Evolutionary conservation across 2,888 invertebrate species (phyloP).

Genomic region (Drosophila colorata): DNA sequence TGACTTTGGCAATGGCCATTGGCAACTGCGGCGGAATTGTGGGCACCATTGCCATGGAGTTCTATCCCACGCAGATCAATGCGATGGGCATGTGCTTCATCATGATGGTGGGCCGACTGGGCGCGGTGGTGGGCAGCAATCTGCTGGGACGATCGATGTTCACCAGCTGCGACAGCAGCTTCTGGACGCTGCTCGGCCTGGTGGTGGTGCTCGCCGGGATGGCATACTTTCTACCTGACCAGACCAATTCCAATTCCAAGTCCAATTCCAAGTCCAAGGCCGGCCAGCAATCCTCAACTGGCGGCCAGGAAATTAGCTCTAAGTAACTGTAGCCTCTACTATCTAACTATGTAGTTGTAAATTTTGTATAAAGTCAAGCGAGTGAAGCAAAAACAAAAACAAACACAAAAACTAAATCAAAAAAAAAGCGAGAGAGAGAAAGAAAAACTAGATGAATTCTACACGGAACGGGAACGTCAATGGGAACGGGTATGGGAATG

Average conservation of each 20-base stretch:
- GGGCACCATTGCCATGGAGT: constrained; percentile 87
- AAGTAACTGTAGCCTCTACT: constrained; percentile 41
- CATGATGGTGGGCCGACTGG: constrained; percentile 84
- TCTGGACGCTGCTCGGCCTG: constrained; percentile 67
- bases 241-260: constrained; percentile 15
- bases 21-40: constrained; percentile 87
- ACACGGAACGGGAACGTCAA: constrained; percentile 42
- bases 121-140: constrained; percentile 83
- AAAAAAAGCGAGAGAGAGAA: too few relatives aligned
- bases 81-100: constrained; percentile 85
- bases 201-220: constrained; percentile 48
- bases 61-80: constrained; percentile 87
- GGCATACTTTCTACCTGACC: constrained; percentile 71
- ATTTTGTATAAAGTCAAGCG: constrained; percentile 15
- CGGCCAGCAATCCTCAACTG: constrained; percentile 16
- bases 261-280: constrained; percentile 7
- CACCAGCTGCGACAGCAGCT: constrained; percentile 66
- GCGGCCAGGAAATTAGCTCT: constrained; percentile 27
- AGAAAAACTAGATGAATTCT: constrained; percentile 34
- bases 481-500: constrained; percentile 26
- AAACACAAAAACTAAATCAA: neutral
- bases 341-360: constrained; percentile 27
- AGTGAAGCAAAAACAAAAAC: neutral
- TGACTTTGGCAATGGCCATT: constrained; percentile 87
- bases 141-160: constrained; percentile 76